These are phyloP conservation scores for Dermochelys coriacea DNA, from an alignment of 2,797 vertebrate genomes.

Conservation along the genomic window DNA sequence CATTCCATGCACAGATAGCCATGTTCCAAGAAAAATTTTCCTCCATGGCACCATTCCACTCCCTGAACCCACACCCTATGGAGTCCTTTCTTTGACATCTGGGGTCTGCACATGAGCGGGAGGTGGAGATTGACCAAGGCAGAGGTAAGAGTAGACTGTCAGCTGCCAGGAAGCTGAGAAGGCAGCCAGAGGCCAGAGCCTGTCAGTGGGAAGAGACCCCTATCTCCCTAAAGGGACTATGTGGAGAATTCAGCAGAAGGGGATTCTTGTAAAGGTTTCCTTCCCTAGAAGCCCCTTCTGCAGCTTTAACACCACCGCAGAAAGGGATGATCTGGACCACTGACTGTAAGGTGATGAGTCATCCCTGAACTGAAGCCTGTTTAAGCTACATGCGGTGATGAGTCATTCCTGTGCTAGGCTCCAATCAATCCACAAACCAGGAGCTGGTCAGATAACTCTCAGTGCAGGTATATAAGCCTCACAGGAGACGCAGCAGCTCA, in stretches of 20 bases:
- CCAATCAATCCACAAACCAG: no score
- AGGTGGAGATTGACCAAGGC: background rate
- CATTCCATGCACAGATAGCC: background rate
- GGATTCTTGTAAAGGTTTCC: background rate
- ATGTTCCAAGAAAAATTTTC: background rate
- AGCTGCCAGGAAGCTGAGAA: background rate
- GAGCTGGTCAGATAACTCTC: no score
- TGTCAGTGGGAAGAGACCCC: background rate
- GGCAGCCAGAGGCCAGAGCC: fast-evolving
- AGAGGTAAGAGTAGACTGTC: background rate
- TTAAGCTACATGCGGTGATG: no score
- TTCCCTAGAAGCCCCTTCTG: background rate
- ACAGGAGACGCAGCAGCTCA: no score
- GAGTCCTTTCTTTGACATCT: background rate
- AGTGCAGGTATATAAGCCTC: no score
- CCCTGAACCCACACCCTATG: background rate
- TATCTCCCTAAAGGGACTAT: background rate
- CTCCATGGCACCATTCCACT: background rate
- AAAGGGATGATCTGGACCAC: background rate
- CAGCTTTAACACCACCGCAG: background rate
- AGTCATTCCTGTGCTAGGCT: no score
- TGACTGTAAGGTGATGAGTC: background rate
- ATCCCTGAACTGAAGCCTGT: no score
- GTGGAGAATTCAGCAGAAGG: background rate
- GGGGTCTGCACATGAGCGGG: background rate